A percentile compares a stretch with the other conserved stretches of the same genome.
phyloP scores from a whole-genome alignment of 2,113 vertebrate species.

The Nannobrachium achirus region DNA sequence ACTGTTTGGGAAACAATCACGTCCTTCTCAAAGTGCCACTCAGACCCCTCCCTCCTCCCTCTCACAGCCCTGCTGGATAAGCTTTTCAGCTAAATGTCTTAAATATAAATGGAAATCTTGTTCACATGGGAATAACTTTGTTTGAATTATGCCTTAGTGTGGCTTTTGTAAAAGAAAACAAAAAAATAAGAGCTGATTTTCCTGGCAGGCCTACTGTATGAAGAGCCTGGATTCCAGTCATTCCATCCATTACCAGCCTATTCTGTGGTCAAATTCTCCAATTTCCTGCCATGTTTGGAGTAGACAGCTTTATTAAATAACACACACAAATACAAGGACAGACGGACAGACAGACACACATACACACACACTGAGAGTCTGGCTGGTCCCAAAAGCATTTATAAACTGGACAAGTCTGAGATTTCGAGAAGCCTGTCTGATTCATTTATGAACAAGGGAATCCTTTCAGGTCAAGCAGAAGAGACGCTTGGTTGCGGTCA shows the following conservation, averaged over 20 bases:
- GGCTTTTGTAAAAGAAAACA: background rate
- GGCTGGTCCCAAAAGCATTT: background rate
- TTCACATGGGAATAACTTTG: background rate
- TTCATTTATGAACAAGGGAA: background rate
- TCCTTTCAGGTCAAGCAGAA: background rate
- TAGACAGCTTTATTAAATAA: slow-evolving; percentile 5
- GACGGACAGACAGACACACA: too few relatives aligned
- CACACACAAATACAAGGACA: background rate
- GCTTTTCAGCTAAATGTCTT: too few relatives aligned
- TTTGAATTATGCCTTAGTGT: background rate
- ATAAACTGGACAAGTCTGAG: background rate
- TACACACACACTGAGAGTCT: background rate
- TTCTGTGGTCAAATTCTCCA: slow-evolving; percentile 22
- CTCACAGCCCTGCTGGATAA: too few relatives aligned
- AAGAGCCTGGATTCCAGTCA: slow-evolving; percentile 26
- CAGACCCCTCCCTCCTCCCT: too few relatives aligned
- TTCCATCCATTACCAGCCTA: slow-evolving; percentile 10
- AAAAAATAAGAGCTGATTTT: background rate
- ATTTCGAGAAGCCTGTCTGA: background rate
- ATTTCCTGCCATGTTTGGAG: slow-evolving; percentile 30
- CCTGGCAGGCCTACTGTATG: background rate
- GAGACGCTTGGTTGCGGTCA: too few relatives aligned
- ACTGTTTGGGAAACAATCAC: too few relatives aligned
- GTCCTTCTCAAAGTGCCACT: too few relatives aligned
- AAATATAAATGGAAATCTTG: background rate